Conservation (phyloP, 2,797 vertebrate species). For the Rhabdophis nuchalis region DNA sequence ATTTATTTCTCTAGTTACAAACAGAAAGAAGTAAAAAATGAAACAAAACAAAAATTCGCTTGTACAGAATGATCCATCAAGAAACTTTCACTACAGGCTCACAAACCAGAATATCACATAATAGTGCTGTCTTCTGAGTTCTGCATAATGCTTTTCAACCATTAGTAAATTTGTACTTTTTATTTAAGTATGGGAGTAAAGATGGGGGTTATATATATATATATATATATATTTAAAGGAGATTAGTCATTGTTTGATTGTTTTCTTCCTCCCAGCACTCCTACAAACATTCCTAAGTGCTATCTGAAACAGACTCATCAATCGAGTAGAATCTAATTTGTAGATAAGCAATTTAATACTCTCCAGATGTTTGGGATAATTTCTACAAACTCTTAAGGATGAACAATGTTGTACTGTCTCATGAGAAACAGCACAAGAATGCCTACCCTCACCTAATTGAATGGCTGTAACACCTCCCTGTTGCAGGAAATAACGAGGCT, state of each 20-base stretch:
- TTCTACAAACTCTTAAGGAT: not conserved
- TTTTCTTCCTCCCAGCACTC: not conserved
- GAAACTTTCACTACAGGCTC: not conserved
- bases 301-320: not conserved
- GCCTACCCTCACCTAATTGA: not conserved
- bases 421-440: not conserved
- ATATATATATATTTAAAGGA: not conserved
- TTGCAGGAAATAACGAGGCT: too few relatives aligned
- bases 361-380: not conserved
- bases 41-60: not conserved
- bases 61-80: not conserved
- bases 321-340: not conserved
- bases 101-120: not conserved
- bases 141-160: not conserved
- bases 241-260: not conserved
- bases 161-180: not conserved
- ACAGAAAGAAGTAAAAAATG: not conserved
- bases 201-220: not conserved
- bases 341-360: not conserved
- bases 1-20: not conserved
- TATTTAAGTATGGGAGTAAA: not conserved
- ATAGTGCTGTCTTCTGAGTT: not conserved
- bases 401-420: not conserved
- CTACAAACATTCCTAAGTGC: not conserved
- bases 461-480: not conserved